Percentiles rank a stretch among this genome's conserved stretches.
These are phyloP conservation scores for Atethmia centrago DNA, from an alignment of 2,888 invertebrate species.

Conservation along the genomic window DNA sequence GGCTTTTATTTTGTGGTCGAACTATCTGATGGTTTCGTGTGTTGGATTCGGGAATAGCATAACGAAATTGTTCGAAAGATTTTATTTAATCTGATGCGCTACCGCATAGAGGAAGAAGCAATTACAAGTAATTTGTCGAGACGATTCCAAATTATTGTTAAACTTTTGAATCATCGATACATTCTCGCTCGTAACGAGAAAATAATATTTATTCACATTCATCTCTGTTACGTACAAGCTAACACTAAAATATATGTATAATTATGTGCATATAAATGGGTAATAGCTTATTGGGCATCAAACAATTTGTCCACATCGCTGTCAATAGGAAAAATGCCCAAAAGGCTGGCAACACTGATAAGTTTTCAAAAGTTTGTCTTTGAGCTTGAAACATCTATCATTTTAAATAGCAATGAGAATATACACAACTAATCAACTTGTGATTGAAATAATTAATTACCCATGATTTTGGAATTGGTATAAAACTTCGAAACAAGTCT, in stretches of 20 bases:
- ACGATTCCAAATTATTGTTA: neutral
- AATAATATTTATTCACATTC: too few relatives aligned
- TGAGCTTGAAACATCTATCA: too few relatives aligned
- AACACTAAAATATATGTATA: too few relatives aligned
- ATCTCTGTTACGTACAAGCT: too few relatives aligned
- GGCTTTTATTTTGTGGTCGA: constrained; percentile 44
- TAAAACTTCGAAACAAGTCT: constrained; percentile 2
- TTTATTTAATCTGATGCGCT: neutral
- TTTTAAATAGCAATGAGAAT: too few relatives aligned
- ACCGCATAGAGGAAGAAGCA: neutral
- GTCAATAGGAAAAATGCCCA: neutral
- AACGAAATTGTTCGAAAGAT: neutral
- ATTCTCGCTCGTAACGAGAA: too few relatives aligned
- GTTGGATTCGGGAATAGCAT: constrained; percentile 20
- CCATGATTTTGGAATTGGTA: neutral
- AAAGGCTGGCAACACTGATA: neutral
- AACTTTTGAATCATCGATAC: neutral
- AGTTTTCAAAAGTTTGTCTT: too few relatives aligned
- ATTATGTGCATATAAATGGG: too few relatives aligned
- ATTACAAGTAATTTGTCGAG: neutral
- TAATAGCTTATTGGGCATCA: neutral
- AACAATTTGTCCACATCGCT: neutral
- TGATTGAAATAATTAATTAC: constrained; percentile 7
- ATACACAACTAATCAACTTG: neutral
- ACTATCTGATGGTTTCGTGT: constrained; percentile 20